A percentile compares a stretch with the other conserved stretches of the same genome.
Evolutionary conservation across 2,888 invertebrate species (phyloP).

Genomic region (Bugulina stolonifera): DNA sequence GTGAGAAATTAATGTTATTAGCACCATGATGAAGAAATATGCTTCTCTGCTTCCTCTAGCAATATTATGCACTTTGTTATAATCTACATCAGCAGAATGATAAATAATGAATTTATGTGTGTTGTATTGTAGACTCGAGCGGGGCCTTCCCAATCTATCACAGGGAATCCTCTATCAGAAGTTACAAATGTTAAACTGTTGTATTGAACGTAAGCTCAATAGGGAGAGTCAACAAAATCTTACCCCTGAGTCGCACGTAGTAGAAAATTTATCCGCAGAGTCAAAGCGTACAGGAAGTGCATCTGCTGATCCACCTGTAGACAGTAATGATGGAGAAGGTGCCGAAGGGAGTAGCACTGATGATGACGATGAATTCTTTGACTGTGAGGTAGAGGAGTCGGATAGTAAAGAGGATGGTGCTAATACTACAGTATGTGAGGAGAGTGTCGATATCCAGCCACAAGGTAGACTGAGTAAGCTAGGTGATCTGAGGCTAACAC

Average conservation of each 20-base stretch:
- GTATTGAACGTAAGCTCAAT: slow-evolving; percentile 56
- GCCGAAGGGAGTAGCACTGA: background rate
- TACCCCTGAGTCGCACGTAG: background rate
- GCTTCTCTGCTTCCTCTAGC: no score
- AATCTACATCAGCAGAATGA: no score
- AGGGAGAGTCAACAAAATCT: slow-evolving; percentile 39
- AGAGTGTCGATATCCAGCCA: slow-evolving; percentile 32
- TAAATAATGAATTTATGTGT: no score
- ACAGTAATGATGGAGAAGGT: background rate
- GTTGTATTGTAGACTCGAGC: slow-evolving; percentile 56
- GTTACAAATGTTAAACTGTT: slow-evolving; percentile 65
- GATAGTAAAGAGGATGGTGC: slow-evolving; percentile 13
- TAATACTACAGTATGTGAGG: slow-evolving; percentile 9
- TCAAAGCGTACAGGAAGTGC: background rate
- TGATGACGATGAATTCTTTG: slow-evolving; percentile 49
- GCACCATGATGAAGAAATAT: no score
- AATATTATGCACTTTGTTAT: no score
- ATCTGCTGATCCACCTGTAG: background rate
- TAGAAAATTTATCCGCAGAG: background rate
- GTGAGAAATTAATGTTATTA: no score
- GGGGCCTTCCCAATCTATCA: slow-evolving; percentile 77
- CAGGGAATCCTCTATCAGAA: slow-evolving; percentile 91
- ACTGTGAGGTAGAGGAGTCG: slow-evolving; percentile 44
- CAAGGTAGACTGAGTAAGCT: slow-evolving; percentile 68
- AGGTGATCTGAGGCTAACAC: slow-evolving; percentile 63